A percentile compares a stretch with the other conserved stretches of the same genome.
Conservation (phyloP, 2,888 invertebrate species). For the Entomobrya multifasciata region DNA sequence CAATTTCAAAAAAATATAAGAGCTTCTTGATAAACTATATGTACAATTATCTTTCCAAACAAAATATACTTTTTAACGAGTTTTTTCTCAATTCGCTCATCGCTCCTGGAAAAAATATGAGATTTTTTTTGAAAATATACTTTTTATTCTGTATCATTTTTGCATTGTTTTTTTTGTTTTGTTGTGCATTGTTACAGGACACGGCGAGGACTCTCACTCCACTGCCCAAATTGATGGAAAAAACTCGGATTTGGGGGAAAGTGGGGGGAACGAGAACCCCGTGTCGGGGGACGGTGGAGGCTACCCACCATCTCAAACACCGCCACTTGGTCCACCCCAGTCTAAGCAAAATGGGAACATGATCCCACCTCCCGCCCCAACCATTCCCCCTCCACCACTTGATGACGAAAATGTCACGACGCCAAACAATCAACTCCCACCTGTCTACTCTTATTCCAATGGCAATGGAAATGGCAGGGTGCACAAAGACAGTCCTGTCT, state of each 20-base stretch:
- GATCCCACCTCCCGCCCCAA: conserved; percentile 78
- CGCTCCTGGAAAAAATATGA: conserved; percentile 28
- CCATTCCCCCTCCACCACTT: conserved; percentile 78
- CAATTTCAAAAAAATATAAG: not conserved
- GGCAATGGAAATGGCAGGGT: conserved; percentile 79
- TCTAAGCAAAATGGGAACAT: conserved; percentile 71
- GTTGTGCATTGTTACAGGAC: conserved; percentile 62
- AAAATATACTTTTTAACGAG: conserved; percentile 49
- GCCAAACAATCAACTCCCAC: conserved; percentile 45
- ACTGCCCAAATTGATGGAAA: conserved; percentile 78
- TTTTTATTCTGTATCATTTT: conserved; percentile 44
- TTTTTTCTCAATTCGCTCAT: conserved; percentile 66
- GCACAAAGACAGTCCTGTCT: conserved; percentile 79
- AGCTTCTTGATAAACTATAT: conserved; percentile 33
- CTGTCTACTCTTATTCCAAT: conserved; percentile 70
- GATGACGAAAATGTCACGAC: conserved; percentile 71
- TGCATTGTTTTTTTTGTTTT: conserved; percentile 55
- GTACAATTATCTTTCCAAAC: conserved; percentile 28
- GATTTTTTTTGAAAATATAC: conserved; percentile 38
- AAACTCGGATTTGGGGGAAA: conserved; percentile 77
- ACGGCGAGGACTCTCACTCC: conserved; percentile 78
- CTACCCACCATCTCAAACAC: conserved; percentile 77
- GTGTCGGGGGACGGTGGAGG: conserved; percentile 72
- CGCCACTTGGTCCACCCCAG: conserved; percentile 75
- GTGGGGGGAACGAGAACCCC: conserved; percentile 77